Percentiles rank a stretch among this genome's conserved stretches.
Evolutionary conservation across 2,797 vertebrate species (phyloP).

Genomic region (Anguilla anguilla): DNA sequence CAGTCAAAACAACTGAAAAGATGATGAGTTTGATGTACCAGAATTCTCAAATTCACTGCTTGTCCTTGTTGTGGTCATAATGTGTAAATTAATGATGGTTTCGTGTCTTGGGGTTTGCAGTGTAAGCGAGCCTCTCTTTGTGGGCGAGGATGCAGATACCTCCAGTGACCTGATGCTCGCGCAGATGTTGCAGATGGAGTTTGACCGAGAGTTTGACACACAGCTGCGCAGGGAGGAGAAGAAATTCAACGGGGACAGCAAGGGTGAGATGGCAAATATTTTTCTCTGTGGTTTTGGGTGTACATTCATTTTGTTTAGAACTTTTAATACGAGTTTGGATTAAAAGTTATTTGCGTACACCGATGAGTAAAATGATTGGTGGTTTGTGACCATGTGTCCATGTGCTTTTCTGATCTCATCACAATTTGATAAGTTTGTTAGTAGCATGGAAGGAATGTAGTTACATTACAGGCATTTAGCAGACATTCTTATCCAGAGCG

Average conservation of each 20-base stretch:
- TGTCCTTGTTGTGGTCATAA: not conserved
- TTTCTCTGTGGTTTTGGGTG: not conserved
- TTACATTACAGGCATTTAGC: no score
- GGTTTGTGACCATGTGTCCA: no score
- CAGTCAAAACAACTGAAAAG: not conserved
- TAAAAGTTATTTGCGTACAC: no score
- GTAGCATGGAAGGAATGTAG: not conserved
- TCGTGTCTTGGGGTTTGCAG: constrained; percentile 54
- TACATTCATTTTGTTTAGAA: no score
- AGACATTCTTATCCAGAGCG: no score
- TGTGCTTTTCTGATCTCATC: no score
- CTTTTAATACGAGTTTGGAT: no score
- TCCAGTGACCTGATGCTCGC: constrained; percentile 92
- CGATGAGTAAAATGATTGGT: no score
- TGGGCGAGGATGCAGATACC: constrained; percentile 77
- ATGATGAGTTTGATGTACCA: not conserved
- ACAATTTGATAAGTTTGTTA: not conserved
- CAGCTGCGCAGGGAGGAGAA: constrained; percentile 92
- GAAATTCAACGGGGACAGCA: constrained; percentile 96
- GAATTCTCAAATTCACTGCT: not conserved
- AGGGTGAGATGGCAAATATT: constrained; percentile 74
- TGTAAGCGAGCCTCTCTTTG: constrained; percentile 67
- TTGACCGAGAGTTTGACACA: constrained; percentile 90
- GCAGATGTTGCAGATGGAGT: constrained; percentile 97
- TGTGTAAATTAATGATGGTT: not conserved